Percentiles rank a stretch among this genome's conserved stretches.
These are phyloP conservation scores for Himantopus leucocephalus DNA, from an alignment of 2,113 vertebrate genomes.

Conservation along the genomic window DNA sequence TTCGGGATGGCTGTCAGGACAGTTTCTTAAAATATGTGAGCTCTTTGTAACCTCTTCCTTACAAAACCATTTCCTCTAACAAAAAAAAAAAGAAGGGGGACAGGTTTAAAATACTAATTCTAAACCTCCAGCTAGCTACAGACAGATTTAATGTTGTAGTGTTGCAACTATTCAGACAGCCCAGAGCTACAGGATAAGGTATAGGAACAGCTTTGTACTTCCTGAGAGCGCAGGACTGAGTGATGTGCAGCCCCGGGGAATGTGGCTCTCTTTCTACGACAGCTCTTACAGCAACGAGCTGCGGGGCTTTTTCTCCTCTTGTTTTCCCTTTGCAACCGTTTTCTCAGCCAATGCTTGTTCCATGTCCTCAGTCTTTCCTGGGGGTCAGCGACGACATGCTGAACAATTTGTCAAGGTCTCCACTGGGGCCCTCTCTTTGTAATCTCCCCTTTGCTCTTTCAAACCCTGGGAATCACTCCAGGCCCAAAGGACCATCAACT, in stretches of 20 bases:
- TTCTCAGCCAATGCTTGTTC: background rate
- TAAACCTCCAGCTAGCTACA: background rate
- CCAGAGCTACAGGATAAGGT: background rate
- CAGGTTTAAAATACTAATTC: background rate
- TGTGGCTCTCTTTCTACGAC: fast-evolving
- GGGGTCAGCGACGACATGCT: background rate
- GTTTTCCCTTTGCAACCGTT: background rate
- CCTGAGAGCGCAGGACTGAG: background rate
- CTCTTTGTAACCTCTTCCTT: background rate
- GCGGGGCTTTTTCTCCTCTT: background rate
- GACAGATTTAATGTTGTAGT: background rate
- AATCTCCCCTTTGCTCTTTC: background rate
- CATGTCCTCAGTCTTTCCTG: background rate
- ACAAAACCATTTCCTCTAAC: background rate
- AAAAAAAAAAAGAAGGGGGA: background rate
- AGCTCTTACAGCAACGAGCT: background rate
- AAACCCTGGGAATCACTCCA: background rate
- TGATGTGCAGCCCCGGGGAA: background rate
- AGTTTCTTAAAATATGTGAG: background rate
- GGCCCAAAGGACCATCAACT: background rate
- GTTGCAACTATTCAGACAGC: background rate
- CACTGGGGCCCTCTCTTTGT: background rate
- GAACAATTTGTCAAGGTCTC: background rate
- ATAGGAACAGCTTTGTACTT: background rate
- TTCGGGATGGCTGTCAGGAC: background rate